These are phyloP conservation scores for Gymnogyps californianus DNA, from an alignment of 2,113 vertebrate species.

Conservation along the genomic window DNA sequence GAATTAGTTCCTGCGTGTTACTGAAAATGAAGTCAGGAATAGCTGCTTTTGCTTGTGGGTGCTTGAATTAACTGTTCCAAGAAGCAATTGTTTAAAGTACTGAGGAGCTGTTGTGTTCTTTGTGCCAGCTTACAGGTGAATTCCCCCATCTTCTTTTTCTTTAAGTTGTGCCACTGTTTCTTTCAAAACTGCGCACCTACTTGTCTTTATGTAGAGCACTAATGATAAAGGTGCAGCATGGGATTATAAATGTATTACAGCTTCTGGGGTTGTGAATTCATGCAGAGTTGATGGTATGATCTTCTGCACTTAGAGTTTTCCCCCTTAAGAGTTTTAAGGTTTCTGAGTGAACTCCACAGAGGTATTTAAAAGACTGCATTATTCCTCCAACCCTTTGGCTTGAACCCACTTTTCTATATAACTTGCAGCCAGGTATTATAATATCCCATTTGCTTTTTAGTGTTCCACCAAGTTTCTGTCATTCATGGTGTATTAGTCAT, in stretches of 20 bases:
- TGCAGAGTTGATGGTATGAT: background rate
- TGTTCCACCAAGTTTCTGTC: slow-evolving; percentile 39
- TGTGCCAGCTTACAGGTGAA: background rate
- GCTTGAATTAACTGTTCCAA: slow-evolving; percentile 6
- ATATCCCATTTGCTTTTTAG: slow-evolving; percentile 16
- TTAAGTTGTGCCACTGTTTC: background rate
- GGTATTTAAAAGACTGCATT: slow-evolving; percentile 1
- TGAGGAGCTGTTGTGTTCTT: background rate
- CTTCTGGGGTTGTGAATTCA: background rate
- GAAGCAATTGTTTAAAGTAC: background rate
- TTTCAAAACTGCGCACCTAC: background rate
- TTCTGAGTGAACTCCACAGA: background rate
- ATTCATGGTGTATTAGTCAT: slow-evolving; percentile 48
- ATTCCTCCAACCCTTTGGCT: slow-evolving; percentile 5
- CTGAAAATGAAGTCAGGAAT: slow-evolving; percentile 24
- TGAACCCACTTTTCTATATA: background rate
- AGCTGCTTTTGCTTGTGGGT: background rate
- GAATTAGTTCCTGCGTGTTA: background rate
- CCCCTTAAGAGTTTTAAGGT: background rate
- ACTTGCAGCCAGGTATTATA: slow-evolving; percentile 24
- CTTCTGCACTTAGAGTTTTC: background rate
- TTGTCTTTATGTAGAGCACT: background rate
- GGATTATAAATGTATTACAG: background rate
- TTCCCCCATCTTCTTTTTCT: background rate
- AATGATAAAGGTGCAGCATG: background rate